Base-by-base conservation (phyloP, 2,888 invertebrate species). In the Apomyelois bistriatella region DNA sequence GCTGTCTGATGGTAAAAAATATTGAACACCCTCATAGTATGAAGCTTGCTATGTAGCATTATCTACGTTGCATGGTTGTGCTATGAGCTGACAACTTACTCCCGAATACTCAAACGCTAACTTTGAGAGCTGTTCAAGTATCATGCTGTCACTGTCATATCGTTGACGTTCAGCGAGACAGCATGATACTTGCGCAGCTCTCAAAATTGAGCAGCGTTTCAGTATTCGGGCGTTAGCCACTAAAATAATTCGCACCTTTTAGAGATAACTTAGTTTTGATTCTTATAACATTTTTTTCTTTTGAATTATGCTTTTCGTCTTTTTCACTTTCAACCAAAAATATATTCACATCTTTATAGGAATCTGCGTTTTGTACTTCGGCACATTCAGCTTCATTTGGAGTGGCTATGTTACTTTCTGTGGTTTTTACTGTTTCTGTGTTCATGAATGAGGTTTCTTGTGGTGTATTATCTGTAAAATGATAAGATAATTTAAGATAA, bases 261-360 rank as follows among this genome's bases (percentile, higher is more conserved):
- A 87, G 77, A 36, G 67, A 68, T 46, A 77, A 74, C 56, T 79
- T 80, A 0, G 86, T 85, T 63, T 82, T 86, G 32, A 87, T 77
- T 72, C 72, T 81, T 28, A 83, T 64, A 13, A 71, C 68, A 53
- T 67, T 72, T 3, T 64, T 64, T 42, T 65, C 64, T 47, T 65
- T 58, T 40, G 54, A 48, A 49, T 59, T 64, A 22, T 52, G 35
- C 12, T 56, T 54, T 15, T 55, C 57, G 9, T 52, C 48, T 28
- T 10, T 46, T 16, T 57, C 57, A 40, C 53, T 60, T 7, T 57
- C 52, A 22, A 58, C 57, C 10, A 60, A 47, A 41, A 60, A 53
- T 12, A 60, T 51, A 36, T 52, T 56, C 15, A 57, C 53, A 10
- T 52, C 42, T 16, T 10, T 22, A 17, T 41, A 40, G 5, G 36